Percentiles rank a stretch among this genome's conserved stretches.
phyloP scores from a whole-genome alignment of 2,888 invertebrate species.

The Eupithecia insigniata region DNA sequence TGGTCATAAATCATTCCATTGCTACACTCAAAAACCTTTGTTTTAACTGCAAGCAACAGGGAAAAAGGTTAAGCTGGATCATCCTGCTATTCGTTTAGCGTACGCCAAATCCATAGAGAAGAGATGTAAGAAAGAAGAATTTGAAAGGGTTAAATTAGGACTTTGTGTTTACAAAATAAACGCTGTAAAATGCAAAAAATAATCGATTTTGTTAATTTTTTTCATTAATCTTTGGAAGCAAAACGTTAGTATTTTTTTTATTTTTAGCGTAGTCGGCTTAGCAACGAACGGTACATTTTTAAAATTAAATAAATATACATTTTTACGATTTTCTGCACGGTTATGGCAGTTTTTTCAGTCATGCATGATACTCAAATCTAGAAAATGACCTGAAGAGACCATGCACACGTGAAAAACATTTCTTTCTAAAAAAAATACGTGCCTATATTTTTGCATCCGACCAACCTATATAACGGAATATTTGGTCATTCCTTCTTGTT shows the following conservation, averaged over 20 bases:
- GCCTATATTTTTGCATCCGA: not conserved
- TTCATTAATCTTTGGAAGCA: not conserved
- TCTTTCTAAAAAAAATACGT: too few species aligned
- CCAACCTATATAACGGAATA: not conserved
- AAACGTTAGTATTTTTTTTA: not conserved
- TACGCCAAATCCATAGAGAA: not conserved
- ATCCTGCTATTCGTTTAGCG: constrained; percentile 1
- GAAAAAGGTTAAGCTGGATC: constrained; percentile 13
- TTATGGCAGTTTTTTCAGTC: not conserved
- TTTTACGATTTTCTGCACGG: not conserved
- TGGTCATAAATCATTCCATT: constrained; percentile 52
- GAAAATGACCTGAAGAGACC: not conserved
- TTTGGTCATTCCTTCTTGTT: not conserved
- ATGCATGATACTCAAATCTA: not conserved
- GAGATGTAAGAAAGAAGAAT: not conserved
- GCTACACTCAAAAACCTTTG: constrained; percentile 49
- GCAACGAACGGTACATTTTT: not conserved
- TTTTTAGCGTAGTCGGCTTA: not conserved
- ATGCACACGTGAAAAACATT: too few species aligned
- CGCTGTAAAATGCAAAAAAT: constrained; percentile 6
- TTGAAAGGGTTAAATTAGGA: not conserved
- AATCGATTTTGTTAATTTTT: not conserved
- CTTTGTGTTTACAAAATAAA: constrained; percentile 1
- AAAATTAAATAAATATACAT: not conserved
- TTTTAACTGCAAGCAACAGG: constrained; percentile 47